Evolutionary conservation across 2,888 invertebrate genomes (phyloP), one percentile per base, ranked within the genome.

Genomic region (Melanophora roralis): DNA sequence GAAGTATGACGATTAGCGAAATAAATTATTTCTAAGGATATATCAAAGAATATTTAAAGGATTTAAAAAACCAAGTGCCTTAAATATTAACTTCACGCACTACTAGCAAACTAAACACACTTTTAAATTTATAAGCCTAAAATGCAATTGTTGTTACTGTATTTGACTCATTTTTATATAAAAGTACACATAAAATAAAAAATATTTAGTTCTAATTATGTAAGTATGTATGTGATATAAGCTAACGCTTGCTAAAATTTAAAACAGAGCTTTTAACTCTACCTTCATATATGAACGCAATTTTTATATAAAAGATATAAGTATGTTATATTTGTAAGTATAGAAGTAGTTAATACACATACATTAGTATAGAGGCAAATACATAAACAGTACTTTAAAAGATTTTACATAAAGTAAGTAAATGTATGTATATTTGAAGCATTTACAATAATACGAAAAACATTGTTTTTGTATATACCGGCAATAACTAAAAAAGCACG

Each of bases 401-500:
- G 19, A 36, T 38, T 47, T 34, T 36, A 64, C 51, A 64, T 23
- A 69, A 55, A 69, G 43, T 60, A 64, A 77, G 45, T 57, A 51
- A 60, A 55, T 60, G 65, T 34, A 9, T 62, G 14, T 72, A 47
- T 57, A 67, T 12, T 34, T 36, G 27, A 32, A 16, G 38, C 49
- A 59, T 19, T 2, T 11, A 51, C 38, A 49, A 57, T 14, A 53
- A 43, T n/a, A n/a, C 40, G 11, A 36, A 21, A 21, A 49, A 51
- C 32, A 12, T 53, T 8, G 1, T 19, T 51, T 12, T 60, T 60
- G 53, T 65, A 62, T 36, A 71, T 75, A 23, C 80, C 80, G 80
- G 80, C 80, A 80, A 80, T 76, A 80, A 80, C 76, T 76, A 80
- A 80, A 79, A 75, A 76, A 76, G 80, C 80, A 80, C 80, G 80